A percentile compares a stretch with the other conserved stretches of the same genome.
Conservation (phyloP, 2,797 vertebrate genomes). For the Sebastes taczanowskii region DNA sequence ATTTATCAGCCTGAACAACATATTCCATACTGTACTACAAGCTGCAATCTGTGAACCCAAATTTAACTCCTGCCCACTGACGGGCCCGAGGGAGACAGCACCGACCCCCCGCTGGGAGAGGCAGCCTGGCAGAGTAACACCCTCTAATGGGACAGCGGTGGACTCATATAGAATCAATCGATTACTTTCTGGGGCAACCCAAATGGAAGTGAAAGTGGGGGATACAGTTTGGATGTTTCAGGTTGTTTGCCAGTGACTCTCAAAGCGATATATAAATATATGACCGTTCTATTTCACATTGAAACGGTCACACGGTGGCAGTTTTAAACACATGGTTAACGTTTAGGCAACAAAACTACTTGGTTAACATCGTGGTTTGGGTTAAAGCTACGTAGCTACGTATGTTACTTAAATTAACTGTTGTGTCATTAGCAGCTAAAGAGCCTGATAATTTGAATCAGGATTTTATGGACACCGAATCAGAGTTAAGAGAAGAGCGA, state of each 20-base stretch:
- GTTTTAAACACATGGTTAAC: too few species aligned
- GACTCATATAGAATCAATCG: neutral
- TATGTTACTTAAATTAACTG: too few species aligned
- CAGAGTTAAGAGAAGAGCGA: neutral
- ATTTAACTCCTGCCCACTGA: neutral
- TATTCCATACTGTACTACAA: neutral
- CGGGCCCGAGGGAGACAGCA: neutral
- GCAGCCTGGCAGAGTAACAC: neutral
- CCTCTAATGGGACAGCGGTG: neutral
- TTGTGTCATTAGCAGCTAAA: neutral
- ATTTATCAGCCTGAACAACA: neutral
- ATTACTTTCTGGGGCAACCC: neutral
- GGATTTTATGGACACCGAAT: neutral
- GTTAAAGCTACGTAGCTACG: neutral
- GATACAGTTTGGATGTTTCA: neutral
- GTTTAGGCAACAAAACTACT: too few species aligned
- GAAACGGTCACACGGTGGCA: neutral
- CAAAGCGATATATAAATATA: too few species aligned
- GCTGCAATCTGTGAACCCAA: neutral
- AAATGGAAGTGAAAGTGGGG: neutral
- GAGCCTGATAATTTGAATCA: neutral
- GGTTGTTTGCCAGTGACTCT: neutral
- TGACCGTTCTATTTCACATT: too few species aligned
- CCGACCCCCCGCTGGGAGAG: neutral
- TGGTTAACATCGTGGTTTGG: neutral